Percentiles rank a stretch among this genome's conserved stretches.
Evolutionary conservation across 2,888 invertebrate species (phyloP).

Genomic region (Bellardia bayeri): DNA sequence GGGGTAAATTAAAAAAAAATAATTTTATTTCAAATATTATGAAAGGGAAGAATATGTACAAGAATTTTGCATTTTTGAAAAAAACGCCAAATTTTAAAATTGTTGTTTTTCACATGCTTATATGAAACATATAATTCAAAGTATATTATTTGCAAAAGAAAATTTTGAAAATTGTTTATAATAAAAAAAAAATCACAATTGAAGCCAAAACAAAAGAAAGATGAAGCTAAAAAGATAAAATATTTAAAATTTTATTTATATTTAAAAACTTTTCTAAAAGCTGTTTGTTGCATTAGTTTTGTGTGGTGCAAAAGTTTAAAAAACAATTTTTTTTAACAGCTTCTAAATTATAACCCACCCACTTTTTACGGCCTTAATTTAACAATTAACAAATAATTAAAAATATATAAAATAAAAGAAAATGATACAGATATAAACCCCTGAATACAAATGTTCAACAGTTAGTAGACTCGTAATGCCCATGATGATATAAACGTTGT

Average conservation of each 20-base stretch:
- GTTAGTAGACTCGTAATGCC: slow-evolving; percentile 72
- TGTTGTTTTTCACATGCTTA: not conserved
- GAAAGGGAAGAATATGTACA: not conserved
- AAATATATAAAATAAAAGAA: slow-evolving; percentile 18
- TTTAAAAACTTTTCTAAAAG: slow-evolving; percentile 6
- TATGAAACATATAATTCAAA: slow-evolving; percentile 41
- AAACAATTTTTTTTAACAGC: not conserved
- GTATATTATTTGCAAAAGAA: slow-evolving; percentile 26
- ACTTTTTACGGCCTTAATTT: slow-evolving; percentile 38
- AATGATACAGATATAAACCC: slow-evolving; percentile 42
- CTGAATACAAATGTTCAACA: slow-evolving; percentile 70
- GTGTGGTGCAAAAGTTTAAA: not conserved
- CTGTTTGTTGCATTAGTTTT: not conserved
- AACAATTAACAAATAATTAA: slow-evolving; percentile 52
- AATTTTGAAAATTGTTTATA: not conserved
- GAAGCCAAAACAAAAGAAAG: slow-evolving; percentile 31
- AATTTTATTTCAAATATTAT: not conserved
- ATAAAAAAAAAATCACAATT: slow-evolving; percentile 55
- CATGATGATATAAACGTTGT: slow-evolving; percentile 59
- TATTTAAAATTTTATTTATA: not conserved
- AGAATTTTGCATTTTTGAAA: no score
- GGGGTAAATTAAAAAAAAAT: not conserved
- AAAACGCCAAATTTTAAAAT: not conserved
- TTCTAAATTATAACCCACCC: slow-evolving; percentile 7
- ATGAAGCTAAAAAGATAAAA: slow-evolving; percentile 5